Conservation (phyloP, 2,888 invertebrate genomes). For the Drosophila fungiperda region DNA sequence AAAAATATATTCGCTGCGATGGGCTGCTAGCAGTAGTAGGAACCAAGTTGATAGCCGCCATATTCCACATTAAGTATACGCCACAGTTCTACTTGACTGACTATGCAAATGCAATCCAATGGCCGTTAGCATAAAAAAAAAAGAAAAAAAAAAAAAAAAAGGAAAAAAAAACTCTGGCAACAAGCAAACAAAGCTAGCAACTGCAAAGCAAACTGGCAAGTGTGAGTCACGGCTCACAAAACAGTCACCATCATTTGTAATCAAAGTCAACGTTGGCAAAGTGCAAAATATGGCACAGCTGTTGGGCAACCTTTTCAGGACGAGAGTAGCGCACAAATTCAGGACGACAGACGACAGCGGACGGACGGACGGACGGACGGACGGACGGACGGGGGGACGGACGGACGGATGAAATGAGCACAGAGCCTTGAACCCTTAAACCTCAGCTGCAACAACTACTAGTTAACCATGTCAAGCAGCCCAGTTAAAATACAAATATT, state of each 20-base stretch:
- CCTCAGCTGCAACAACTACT: slow-evolving; percentile 36
- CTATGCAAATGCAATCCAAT: slow-evolving; percentile 67
- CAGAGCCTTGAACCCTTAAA: slow-evolving; percentile 63
- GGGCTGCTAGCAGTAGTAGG: slow-evolving; percentile 23
- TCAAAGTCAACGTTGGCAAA: slow-evolving; percentile 67
- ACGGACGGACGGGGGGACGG: too few species aligned
- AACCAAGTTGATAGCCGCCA: slow-evolving; percentile 25
- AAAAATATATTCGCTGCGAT: slow-evolving; percentile 40
- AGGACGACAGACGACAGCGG: slow-evolving; percentile 19
- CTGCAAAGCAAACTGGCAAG: slow-evolving; percentile 15
- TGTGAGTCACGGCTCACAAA: slow-evolving; percentile 26
- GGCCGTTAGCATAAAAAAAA: slow-evolving; percentile 49
- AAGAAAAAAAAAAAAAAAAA: slow-evolving; percentile 22
- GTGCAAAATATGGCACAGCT: slow-evolving; percentile 50
- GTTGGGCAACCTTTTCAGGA: slow-evolving; percentile 51
- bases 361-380: slow-evolving; percentile 1
- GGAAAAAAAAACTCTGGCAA: slow-evolving; percentile 30
- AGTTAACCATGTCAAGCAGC: slow-evolving; percentile 60
- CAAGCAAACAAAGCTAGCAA: slow-evolving; percentile 29
- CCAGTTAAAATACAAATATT: slow-evolving; percentile 45
- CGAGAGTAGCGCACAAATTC: slow-evolving; percentile 24
- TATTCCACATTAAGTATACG: slow-evolving; percentile 48
- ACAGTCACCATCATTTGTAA: slow-evolving; percentile 68
- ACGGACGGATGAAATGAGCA: slow-evolving; percentile 43
- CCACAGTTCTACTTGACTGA: slow-evolving; percentile 55